These are phyloP conservation scores for Oryzias celebensis DNA, from an alignment of 2,113 vertebrate species.

Conservation along the genomic window DNA sequence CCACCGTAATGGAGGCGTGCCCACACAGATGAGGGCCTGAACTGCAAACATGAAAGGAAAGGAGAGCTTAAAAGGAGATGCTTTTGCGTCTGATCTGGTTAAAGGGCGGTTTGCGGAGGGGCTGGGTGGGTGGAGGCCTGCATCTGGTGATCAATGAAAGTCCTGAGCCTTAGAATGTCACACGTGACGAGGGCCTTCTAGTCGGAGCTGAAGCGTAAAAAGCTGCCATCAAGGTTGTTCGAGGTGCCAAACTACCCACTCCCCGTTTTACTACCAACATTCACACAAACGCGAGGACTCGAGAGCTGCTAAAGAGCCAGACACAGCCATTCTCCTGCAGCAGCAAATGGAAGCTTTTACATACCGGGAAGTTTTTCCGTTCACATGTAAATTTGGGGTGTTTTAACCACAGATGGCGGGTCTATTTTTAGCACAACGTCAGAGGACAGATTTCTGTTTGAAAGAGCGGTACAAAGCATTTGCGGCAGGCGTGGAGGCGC, in stretches of 20 bases:
- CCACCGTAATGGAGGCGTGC: slow-evolving; percentile 32
- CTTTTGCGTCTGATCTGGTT: slow-evolving; percentile 61
- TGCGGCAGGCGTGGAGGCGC: slow-evolving; percentile 46
- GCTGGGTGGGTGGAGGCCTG: slow-evolving; percentile 33
- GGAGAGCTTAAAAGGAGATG: slow-evolving; percentile 54
- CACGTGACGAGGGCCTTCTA: slow-evolving; percentile 49
- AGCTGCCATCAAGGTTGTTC: slow-evolving; percentile 44
- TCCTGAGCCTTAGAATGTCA: slow-evolving; percentile 53
- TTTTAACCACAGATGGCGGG: slow-evolving; percentile 72
- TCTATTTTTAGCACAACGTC: slow-evolving; percentile 70
- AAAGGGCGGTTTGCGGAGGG: slow-evolving; percentile 41
- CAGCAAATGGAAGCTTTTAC: slow-evolving; percentile 35
- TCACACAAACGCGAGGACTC: slow-evolving; percentile 37
- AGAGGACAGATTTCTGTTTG: slow-evolving; percentile 57
- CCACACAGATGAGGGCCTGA: slow-evolving; percentile 23
- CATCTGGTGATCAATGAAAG: slow-evolving; percentile 60
- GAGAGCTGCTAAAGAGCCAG: slow-evolving; percentile 18
- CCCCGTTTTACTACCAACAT: slow-evolving; percentile 44
- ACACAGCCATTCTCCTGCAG: slow-evolving; percentile 11
- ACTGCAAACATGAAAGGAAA: slow-evolving; percentile 53
- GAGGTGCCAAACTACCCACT: slow-evolving; percentile 61
- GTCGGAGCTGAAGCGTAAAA: slow-evolving; percentile 57
- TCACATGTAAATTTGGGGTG: slow-evolving; percentile 47
- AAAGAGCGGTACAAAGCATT: slow-evolving; percentile 42
- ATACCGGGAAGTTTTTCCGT: slow-evolving; percentile 26